A percentile compares a stretch with the other conserved stretches of the same genome.
Conservation (phyloP, 2,113 vertebrate genomes). For the Podarcis raffonei region DNA sequence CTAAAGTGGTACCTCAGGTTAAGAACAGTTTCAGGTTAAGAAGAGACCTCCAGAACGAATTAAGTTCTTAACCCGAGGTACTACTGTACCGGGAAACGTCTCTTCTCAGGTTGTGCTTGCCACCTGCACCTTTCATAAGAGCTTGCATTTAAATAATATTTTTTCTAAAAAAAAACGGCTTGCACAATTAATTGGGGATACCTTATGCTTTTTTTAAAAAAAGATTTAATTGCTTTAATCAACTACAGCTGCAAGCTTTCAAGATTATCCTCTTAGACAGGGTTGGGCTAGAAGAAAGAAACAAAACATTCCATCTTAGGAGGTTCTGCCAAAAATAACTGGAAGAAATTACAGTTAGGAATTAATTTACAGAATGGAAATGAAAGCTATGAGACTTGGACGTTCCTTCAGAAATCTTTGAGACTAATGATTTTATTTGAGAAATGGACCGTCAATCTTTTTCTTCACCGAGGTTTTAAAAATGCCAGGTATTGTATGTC, state of each 20-base stretch:
- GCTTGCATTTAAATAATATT: neutral
- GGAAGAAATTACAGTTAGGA: slow-evolving; percentile 49
- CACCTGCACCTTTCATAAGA: neutral
- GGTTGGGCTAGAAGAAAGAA: slow-evolving; percentile 3
- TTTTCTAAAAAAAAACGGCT: neutral
- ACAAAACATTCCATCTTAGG: slow-evolving; percentile 22
- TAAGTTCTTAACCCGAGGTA: no score
- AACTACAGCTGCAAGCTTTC: slow-evolving; percentile 20
- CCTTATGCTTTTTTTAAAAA: no score
- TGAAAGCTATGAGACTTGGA: slow-evolving; percentile 20
- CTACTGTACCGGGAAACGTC: neutral
- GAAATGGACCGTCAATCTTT: neutral
- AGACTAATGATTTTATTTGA: slow-evolving; percentile 3
- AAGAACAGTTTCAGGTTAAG: no score
- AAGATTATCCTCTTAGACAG: neutral
- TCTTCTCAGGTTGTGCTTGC: neutral
- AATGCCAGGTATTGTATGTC: neutral
- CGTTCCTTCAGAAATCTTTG: slow-evolving; percentile 12
- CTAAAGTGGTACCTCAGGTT: no score
- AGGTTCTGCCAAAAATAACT: slow-evolving; percentile 29
- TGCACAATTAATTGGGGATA: no score
- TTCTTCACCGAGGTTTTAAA: neutral
- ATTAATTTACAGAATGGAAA: slow-evolving; percentile 40
- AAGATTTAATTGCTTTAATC: neutral
- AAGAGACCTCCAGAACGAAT: no score